Evolutionary conservation across 37 sponge, comb jelly and placozoan species (phyloP), one percentile per base, ranked within the genome.

Genomic region (Theonella swinhoei): DNA sequence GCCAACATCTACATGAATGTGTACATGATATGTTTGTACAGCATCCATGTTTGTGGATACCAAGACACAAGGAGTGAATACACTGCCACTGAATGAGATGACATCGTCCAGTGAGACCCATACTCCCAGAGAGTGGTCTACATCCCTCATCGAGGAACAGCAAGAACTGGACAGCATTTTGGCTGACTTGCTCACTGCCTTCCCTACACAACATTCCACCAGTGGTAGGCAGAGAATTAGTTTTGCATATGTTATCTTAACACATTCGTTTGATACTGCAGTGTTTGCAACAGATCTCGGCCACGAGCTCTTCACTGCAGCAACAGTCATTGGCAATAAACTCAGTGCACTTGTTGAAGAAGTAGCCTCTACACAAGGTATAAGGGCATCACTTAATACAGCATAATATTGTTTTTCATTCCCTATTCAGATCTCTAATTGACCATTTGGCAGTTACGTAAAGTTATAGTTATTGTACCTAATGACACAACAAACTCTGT

Each of bases 81-180:
- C 83, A 4, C 62, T 32, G 1, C 36, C 34, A 25, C 31, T 28
- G 23, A 4, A 0, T 2, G 31, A n/a, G 31, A n/a, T 54, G 35
- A 54, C 62, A n/a, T n/a, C 62, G 2, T 2, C 3, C 14, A 29
- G 35, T 3, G 39, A 9, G 31, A 29, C 22, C 22, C 39, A 23
- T 3, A 34, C 54, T 1, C n/a, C 32, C 1, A 9, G 32, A 4
- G 23, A 36, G 32, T 61, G 23, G 31, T 71, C 75, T 28, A 31
- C 66, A 1, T 24, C 70, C 11, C 38, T 66, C 29, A 74, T 69
- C 25, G 61, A 64, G 7, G 87, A 87, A 30, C 80, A 87, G 66
- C 40, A 77, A 11, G 74, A 87, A 36, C 31, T 87, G 68, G 32
- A 80, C 31, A 64, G 39, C n/a, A 72, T 87, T 35, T 41, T 87